Evolutionary conservation across 2,113 vertebrate genomes (phyloP).

Genomic region (Callorhinus ursinus): DNA sequence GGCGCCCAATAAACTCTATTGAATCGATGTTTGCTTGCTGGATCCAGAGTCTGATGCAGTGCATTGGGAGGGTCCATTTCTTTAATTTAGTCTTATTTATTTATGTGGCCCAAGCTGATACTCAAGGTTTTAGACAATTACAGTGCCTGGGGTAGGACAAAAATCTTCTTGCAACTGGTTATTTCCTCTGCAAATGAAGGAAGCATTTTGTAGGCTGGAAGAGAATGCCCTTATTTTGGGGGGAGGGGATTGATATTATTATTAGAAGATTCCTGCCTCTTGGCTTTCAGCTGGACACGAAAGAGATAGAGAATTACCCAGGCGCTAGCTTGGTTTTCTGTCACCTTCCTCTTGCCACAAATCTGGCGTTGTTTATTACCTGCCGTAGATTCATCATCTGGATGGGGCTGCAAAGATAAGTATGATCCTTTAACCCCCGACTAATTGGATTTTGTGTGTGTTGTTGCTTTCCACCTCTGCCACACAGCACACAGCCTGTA

Average conservation of each 20-base stretch:
- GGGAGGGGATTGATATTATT: not conserved
- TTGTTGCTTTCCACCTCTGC: not conserved
- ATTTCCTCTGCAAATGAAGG: not conserved
- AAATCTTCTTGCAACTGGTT: slow-evolving; percentile 19
- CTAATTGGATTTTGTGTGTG: not conserved
- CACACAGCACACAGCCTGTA: not conserved
- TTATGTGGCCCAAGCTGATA: slow-evolving; percentile 25
- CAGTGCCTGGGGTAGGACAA: not conserved
- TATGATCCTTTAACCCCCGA: not conserved
- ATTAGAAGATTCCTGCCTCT: not conserved
- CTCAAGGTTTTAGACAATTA: not conserved
- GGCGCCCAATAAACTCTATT: not conserved
- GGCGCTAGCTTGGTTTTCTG: not conserved
- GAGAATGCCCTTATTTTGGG: not conserved
- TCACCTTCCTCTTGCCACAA: not conserved
- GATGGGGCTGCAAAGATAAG: slow-evolving; percentile 24
- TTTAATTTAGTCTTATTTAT: slow-evolving; percentile 1
- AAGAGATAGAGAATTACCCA: not conserved
- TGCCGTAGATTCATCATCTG: slow-evolving; percentile 27
- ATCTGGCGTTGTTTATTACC: not conserved
- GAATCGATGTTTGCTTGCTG: not conserved
- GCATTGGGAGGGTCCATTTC: not conserved
- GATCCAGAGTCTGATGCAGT: not conserved
- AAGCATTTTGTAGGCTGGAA: not conserved
- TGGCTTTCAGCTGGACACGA: not conserved